Evolutionary conservation across 2,888 invertebrate genomes (phyloP), one percentile per base, ranked within the genome.

Genomic region (Plusia festucae): DNA sequence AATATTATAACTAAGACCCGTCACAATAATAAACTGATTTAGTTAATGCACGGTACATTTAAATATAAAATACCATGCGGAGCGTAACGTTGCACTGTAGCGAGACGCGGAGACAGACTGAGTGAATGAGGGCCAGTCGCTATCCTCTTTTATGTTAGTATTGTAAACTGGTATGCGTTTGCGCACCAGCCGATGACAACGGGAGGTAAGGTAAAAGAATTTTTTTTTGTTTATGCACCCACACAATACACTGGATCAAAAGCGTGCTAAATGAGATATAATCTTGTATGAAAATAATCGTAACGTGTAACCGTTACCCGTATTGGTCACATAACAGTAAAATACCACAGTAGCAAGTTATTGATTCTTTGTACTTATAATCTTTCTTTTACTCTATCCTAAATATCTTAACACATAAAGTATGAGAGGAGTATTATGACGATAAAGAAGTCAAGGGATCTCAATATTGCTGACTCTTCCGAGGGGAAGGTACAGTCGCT

Each of bases 81-180:
- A 78, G 76, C 85, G 84, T 77, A 77, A 82, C 88, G 90, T 88
- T 79, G 77, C 78, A 82, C 76, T 82, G 80, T 71, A 74, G 76
- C 87, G 89, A 85, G 85, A 82, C 82, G 85, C 89, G 64, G 82
- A 84, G 84, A 79, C 87, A 77, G 83, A 93, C 94, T 92, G 87
- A 93, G 90, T 92, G 90, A 90, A 86, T 87, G 91, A 88, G 89
- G 87, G 87, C 89, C 90, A 87, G 85, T 84, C 87, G 91, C 89
- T 89, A 93, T 91, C 91, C 92, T 90, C 93, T 92, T 92, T 93
- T 93, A 94, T 92, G 92, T 91, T 87, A 85, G 86, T 89, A 85
- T 87, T 87, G 89, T 88, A 90, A 92, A 93, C 93, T 91, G 91
- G 93, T 92, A 90, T 88, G 87, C 87, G 88, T 78, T 78, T 80